Evolutionary conservation across 2,113 vertebrate genomes (phyloP).

Genomic region (Bufo bufo): DNA sequence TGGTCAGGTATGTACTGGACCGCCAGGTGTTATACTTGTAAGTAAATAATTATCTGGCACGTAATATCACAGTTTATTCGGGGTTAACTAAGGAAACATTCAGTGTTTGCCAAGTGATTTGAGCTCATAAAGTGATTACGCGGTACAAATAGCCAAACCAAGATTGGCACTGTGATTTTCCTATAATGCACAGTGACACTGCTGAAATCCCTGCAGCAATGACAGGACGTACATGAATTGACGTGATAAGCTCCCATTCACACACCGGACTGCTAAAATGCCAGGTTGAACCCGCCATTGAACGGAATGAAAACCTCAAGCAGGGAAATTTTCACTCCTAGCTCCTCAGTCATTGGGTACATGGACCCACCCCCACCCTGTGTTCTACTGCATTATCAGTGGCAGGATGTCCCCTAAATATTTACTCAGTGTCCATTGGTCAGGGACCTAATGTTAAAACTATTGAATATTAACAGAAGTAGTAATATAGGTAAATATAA

Average conservation of each 20-base stretch:
- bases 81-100: slow-evolving; percentile 19
- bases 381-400: slow-evolving; percentile 85
- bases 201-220: not conserved
- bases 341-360: slow-evolving; percentile 70
- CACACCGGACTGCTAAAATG: not conserved
- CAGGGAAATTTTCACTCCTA: not conserved
- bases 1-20: not conserved
- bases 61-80: not conserved
- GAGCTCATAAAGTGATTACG: slow-evolving; percentile 7
- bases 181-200: not conserved
- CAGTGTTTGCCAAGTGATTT: slow-evolving; percentile 24
- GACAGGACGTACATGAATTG: not conserved
- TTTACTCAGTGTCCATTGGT: slow-evolving; percentile 96
- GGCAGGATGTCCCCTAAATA: slow-evolving; percentile 91
- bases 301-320: not conserved
- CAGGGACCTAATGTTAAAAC: slow-evolving; percentile 82
- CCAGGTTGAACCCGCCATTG: not conserved
- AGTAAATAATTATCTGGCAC: slow-evolving; percentile 10
- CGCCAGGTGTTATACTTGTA: not conserved
- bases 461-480: slow-evolving; percentile 98
- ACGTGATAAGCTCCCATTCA: not conserved
- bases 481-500: slow-evolving; percentile 65
- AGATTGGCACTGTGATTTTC: not conserved
- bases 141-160: not conserved
- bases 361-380: slow-evolving; percentile 73